Evolutionary conservation across 2,797 vertebrate genomes (phyloP).

Genomic region (Sternotherus odoratus): DNA sequence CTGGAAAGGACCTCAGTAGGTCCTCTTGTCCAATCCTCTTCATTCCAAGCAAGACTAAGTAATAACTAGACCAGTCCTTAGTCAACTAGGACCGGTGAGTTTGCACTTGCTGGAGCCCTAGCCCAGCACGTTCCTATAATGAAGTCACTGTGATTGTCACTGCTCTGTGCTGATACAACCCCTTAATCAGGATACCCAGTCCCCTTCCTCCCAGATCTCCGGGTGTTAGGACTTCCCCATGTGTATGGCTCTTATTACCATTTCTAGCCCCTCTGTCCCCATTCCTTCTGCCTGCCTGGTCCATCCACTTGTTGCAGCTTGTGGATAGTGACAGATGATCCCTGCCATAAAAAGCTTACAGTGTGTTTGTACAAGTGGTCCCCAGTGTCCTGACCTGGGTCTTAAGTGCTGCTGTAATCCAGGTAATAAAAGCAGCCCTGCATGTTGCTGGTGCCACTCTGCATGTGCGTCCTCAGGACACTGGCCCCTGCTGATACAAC

Average conservation of each 20-base stretch:
- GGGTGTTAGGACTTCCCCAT: background rate
- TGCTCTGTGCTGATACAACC: too few species aligned
- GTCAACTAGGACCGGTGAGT: rapidly evolving
- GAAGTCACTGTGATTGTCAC: background rate
- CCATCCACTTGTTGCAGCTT: background rate
- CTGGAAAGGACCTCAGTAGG: background rate
- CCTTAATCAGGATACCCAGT: too few species aligned
- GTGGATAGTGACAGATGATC: background rate
- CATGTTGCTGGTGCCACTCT: background rate
- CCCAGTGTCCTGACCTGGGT: background rate
- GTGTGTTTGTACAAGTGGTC: background rate
- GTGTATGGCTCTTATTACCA: background rate
- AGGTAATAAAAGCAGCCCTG: background rate
- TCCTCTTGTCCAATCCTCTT: background rate
- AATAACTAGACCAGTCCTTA: background rate
- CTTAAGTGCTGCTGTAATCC: background rate
- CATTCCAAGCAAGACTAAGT: background rate
- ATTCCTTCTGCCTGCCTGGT: background rate
- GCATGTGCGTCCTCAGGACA: background rate
- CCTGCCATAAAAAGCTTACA: background rate
- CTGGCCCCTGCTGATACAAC: background rate
- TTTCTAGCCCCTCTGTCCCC: background rate
- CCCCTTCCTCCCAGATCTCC: too few species aligned
- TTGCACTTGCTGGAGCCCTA: rapidly evolving
- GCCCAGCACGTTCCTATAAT: rapidly evolving